Evolutionary conservation across 2,888 invertebrate genomes (phyloP), one percentile per base, ranked within the genome.

Genomic region (Polydrusus pterygomalis): DNA sequence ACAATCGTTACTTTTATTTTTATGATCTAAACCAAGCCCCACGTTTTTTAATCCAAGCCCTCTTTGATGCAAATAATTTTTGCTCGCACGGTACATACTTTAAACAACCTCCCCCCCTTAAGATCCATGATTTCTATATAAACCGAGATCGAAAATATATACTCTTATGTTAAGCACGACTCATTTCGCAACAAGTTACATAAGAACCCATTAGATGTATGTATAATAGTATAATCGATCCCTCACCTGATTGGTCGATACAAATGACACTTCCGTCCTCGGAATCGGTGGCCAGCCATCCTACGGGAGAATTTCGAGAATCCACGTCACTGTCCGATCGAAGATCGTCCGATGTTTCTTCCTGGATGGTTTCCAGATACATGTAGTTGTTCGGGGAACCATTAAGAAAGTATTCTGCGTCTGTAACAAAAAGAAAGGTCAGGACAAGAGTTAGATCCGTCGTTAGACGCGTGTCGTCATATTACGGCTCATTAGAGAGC

Each of bases 281-380:
- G 51, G 95, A 95, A 87, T 95, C 95, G 54, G 92, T 89, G 38
- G 89, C 89, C 43, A 89, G 83, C 89, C 89, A 89, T 25, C 89
- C 89, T 13, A 85, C 86, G 70, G 84, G 88, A 78, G 86, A 88
- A 40, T 64, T 60, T 70, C 85, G 78, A 5, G 85, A 83, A 72
- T 85, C 87, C 17, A 90, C 89, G 51, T 91, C 90, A 76, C 93
- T 92, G 85, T 94, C 94, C 77, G 93, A 93, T 78, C 92, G 91
- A 80, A 94, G 88, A 85, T 96, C 96, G 88, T 96, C 96, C 81
- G 95, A 95, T 17, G 96, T 96, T 88, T 96, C 96, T 88, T 96
- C 96, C 84, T 95, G 91, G 86, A 96, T 96, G 30, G 96, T 96
- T 88, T 96, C 96, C 88, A 96, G 90, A 87, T 93, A 93, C 85